Evolutionary conservation across 2,888 invertebrate genomes (phyloP), one percentile per base, ranked within the genome.

Genomic region (Perizoma flavofasciatum): DNA sequence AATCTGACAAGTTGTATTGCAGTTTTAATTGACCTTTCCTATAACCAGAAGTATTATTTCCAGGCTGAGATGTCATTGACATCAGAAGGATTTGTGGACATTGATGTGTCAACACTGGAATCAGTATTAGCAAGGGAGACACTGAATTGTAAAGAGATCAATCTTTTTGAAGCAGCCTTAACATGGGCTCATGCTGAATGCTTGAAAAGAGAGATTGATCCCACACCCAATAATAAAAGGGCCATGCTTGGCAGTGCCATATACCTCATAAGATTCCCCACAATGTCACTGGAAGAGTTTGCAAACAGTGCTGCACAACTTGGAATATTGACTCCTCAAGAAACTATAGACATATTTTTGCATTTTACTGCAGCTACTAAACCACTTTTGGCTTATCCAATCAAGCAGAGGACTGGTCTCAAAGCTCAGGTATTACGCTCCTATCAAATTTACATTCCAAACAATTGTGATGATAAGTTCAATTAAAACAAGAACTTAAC

Each of bases 141-240:
- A 4, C 93, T 99, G 48, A 98, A 98, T 86, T 98, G 98, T 83
- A 97, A 97, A 86, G 99, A 99, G 91, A 96, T 97, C 73, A 96
- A 96, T 82, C 91, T 97, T 49, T 96, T 98, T 87, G 97, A 97
- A 82, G 98, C 98, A 10, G 98, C 97, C 0, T 92, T 98, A 65
- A 95, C 96, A 70, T 99, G 99, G 99, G 98, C 98, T 5, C 94
- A 95, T 50, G 97, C 97, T 6, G 98, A 98, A 87, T 98, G 98
- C 84, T 83, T 93, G 35, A 93, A 98, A 61, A 94, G 96, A 83
- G 97, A 97, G 68, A 93, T 98, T 47, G 97, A 98, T 56, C 93
- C 95, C 0, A 95, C 96, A 0, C 93, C 97, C 9, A 94, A 95
- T 73, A 98, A 98, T 87, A 95, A 95, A 83, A 92, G 96, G 66